Base-by-base conservation (phyloP, 2,888 invertebrate species). In the Himalopsyche anomala region DNA sequence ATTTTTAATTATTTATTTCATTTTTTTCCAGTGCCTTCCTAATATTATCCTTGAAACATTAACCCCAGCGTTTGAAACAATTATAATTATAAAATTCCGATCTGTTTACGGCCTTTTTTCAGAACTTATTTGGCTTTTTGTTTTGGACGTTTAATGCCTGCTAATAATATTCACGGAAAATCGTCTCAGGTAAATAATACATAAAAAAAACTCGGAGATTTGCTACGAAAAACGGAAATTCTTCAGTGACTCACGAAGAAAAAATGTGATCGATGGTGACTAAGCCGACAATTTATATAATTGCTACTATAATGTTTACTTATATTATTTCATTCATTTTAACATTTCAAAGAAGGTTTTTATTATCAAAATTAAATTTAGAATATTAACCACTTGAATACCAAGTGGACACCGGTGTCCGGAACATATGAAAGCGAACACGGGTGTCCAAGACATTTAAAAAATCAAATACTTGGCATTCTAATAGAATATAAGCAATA, bases 201-300 rank as follows among this genome's bases (percentile, higher is more conserved):
- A 28, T 28, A 74, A 69, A 69, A 69, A 69, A 69, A 36, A 28
- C 62, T n/a, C 9, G 62, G n/a, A n/a, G 62, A 62, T 69, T 69
- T 85, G 80, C 80, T 69, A 80, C 82, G 80, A 83, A 85, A 85
- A 51, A 83, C 80, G 79, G 38, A 82, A 56, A 85, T 83, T 85
- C 85, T 80, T 62, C 45, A 51, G 82, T 12, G 74, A 28, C 12
- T 38, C 74, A 36, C 36, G 3, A 38, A 74, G 36, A 74, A 74
- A n/a, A 74, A 74, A 74, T 74, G 74, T 74, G 62, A 62, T 62
- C 74, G 74, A 3, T 69, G 36, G 38, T 74, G 74, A 74, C 74
- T 74, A 2, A 38, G 1, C 36, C 74, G 15, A 74, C 38, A 36
- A 9, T 69, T 69, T 36, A 69, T 4, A 36, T 62, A 62, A 62